Evolutionary conservation across 2,888 invertebrate species (phyloP).

Genomic region (Acanthococcus lagerstroemiae): DNA sequence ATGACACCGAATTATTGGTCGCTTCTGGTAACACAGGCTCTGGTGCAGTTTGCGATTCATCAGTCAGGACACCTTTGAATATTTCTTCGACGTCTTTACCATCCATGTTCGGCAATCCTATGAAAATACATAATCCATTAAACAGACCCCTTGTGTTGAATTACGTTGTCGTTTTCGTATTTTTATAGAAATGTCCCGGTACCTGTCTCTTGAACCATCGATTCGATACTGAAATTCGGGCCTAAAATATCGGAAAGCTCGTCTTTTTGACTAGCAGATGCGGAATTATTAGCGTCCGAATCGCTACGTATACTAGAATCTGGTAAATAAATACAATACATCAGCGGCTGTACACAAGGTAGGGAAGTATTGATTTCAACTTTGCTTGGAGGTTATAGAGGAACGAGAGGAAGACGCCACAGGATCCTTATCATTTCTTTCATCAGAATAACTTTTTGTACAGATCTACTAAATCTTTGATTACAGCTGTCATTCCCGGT

Average conservation of each 20-base stretch:
- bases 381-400: too few relatives aligned
- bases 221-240: slow-evolving; percentile 63
- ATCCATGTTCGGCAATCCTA: slow-evolving; percentile 70
- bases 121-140: too few relatives aligned
- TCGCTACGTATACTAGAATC: slow-evolving; percentile 8
- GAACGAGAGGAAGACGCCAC: too few relatives aligned
- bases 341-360: too few relatives aligned
- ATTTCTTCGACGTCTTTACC: slow-evolving; percentile 85
- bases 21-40: slow-evolving; percentile 51
- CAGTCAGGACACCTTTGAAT: slow-evolving; percentile 80
- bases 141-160: too few relatives aligned
- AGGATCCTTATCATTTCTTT: too few relatives aligned
- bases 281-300: slow-evolving; percentile 17
- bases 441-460: too few relatives aligned
- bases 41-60: slow-evolving; percentile 65
- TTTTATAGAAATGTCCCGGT: too few relatives aligned
- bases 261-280: slow-evolving; percentile 45
- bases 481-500: too few relatives aligned
- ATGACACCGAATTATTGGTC: neutral
- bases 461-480: too few relatives aligned
- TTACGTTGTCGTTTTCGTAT: too few relatives aligned
- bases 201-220: slow-evolving; percentile 56
- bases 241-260: slow-evolving; percentile 57
- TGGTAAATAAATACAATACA: neutral
- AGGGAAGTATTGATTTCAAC: too few relatives aligned